Percentiles rank a stretch among this genome's conserved stretches.
phyloP scores from a whole-genome alignment of 2,113 vertebrate genomes.

The Prochilodus magdalenae region DNA sequence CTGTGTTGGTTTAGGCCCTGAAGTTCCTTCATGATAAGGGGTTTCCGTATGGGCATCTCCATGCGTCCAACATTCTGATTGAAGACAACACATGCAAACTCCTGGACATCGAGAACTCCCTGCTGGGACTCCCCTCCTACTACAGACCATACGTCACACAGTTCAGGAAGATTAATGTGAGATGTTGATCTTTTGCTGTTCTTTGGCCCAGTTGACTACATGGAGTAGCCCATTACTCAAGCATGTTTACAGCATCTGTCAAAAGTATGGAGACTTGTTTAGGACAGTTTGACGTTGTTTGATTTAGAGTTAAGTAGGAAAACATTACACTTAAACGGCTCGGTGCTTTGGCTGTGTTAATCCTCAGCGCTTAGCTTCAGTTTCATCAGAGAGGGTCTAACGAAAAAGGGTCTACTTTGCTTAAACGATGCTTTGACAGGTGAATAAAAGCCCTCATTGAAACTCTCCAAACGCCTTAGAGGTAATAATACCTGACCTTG shows the following conservation, averaged over 20 bases:
- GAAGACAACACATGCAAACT: conserved; percentile 90
- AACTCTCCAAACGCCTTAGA: no score
- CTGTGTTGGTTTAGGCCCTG: conserved; percentile 78
- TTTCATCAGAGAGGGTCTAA: not conserved
- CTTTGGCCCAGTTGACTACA: not conserved
- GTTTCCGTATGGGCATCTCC: conserved; percentile 91
- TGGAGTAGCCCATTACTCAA: not conserved
- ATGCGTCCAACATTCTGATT: conserved; percentile 88
- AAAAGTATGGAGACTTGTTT: no score
- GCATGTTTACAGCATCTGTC: not conserved
- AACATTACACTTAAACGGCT: not conserved
- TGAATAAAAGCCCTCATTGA: no score
- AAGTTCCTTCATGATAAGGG: conserved; percentile 92
- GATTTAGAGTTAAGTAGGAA: no score
- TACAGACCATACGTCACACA: conserved; percentile 88
- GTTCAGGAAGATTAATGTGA: conserved; percentile 94
- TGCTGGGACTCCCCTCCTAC: conserved; percentile 90
- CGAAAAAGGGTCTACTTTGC: not conserved
- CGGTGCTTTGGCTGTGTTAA: not conserved
- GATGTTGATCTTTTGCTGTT: conserved; percentile 48
- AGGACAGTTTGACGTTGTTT: no score
- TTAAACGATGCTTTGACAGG: no score
- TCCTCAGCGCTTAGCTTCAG: no score
- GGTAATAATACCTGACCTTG: not conserved
- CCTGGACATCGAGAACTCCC: conserved; percentile 90